These are phyloP conservation scores for Columbina picui DNA, from an alignment of 2,113 vertebrate species.

Conservation along the genomic window DNA sequence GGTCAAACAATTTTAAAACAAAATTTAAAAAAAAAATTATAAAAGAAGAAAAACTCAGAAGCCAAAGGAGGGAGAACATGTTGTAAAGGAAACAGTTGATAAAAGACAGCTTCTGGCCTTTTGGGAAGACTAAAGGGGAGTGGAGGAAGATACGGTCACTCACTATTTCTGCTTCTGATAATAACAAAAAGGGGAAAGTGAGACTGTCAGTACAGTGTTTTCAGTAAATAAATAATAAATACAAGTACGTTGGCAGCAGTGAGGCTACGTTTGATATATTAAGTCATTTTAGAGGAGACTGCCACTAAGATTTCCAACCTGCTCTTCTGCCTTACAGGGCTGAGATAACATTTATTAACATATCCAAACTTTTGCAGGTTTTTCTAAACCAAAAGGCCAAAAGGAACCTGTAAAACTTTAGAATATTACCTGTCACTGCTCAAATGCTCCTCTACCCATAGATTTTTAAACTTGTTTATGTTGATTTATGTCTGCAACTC, in stretches of 20 bases:
- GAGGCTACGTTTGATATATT: neutral
- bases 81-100: neutral
- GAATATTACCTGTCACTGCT: neutral
- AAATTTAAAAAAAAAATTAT: neutral
- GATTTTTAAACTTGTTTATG: neutral
- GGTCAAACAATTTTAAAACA: neutral
- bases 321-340: neutral
- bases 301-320: neutral
- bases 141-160: neutral
- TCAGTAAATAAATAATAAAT: slow-evolving; percentile 10
- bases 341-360: neutral
- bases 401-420: neutral
- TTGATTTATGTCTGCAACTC: neutral
- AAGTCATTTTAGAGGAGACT: neutral
- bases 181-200: neutral
- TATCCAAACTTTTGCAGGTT: neutral
- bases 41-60: neutral
- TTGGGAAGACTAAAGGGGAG: neutral
- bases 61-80: neutral
- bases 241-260: neutral
- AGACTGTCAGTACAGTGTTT: neutral
- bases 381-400: neutral
- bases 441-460: neutral
- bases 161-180: neutral
- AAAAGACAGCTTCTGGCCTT: neutral